Evolutionary conservation across 2,797 vertebrate genomes (phyloP), one percentile per base, ranked within the genome.

Genomic region (Aythya fuligula): DNA sequence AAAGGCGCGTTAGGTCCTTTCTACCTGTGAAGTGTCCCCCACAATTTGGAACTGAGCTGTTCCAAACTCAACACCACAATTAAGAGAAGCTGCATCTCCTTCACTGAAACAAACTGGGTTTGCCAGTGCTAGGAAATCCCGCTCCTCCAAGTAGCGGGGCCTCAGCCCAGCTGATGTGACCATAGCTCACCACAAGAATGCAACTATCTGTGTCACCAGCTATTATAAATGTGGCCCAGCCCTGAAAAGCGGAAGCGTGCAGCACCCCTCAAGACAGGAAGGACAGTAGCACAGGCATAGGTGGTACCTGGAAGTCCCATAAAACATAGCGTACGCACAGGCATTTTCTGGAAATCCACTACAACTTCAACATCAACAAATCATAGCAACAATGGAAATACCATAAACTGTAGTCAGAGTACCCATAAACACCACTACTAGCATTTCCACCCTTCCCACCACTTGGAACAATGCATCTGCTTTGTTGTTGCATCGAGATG

Each of bases 191-290:
- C 87, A 70, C 11, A 62, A 47, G 70, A 47, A 79, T 0, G 9
- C 75, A 76, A 0, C 2, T n/a, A 47, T 53, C 30, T 0, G 1
- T 57, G 43, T 49, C 75, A 77, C 45, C 4, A 0, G 13, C 20
- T 74, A 65, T 9, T 8, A 49, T 17, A 73, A 60, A 45, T 8
- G 39, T 3, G 70, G 22, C 11, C 38, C 66, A 21, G 74, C 67
- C 25, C 76, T 1, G 8, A 72, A 71, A 28, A 70, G 73, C 8
- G 0, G 28, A 45, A 21, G 41, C 72, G 24, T 1, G 8, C 70
- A 45, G 8, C 70, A 45, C 34, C 8, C 17, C 39, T 34, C 47
- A 21, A 71, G 27, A 56, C 54, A 51, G 21, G 27, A 61, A 54
- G 12, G 49, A 27, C 41, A 54, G 20, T 4, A 51, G 69, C 30